Percentiles rank a stretch among this genome's conserved stretches.
Evolutionary conservation across 2,113 vertebrate species (phyloP).

Genomic region (Mirza zaza): DNA sequence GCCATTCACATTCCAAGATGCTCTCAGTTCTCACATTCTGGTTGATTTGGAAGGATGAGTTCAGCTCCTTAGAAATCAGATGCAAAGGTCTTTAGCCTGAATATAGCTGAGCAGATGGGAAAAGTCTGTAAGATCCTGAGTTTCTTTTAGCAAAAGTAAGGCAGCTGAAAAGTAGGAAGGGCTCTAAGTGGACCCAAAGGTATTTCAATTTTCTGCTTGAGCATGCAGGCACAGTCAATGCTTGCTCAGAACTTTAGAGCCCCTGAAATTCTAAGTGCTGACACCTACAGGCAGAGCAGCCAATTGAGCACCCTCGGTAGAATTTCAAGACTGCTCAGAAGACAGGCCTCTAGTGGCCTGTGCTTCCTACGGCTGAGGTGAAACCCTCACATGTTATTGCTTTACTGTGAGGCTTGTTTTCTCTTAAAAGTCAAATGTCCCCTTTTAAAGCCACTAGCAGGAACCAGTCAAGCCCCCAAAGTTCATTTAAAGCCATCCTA

Average conservation of each 20-base stretch:
- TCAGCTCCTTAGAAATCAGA: constrained; percentile 40
- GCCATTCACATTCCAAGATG: neutral
- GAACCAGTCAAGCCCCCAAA: neutral
- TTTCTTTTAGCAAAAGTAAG: constrained; percentile 37
- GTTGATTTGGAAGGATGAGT: constrained; percentile 37
- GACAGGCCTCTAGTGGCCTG: neutral
- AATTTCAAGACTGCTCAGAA: neutral
- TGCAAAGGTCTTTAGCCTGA: constrained; percentile 5
- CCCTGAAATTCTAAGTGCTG: neutral
- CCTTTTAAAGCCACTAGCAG: neutral
- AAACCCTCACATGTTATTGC: neutral
- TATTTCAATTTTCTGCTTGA: constrained; percentile 43
- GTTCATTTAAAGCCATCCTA: neutral
- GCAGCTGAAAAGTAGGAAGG: neutral
- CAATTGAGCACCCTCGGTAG: fast-evolving
- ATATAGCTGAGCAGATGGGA: constrained; percentile 20
- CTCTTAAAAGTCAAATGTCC: neutral
- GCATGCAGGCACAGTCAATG: neutral
- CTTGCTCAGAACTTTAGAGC: neutral
- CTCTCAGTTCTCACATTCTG: constrained; percentile 44
- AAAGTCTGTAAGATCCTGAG: neutral
- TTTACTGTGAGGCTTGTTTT: neutral
- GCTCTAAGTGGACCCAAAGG: constrained; percentile 3
- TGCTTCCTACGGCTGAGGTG: neutral
- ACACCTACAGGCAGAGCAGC: neutral